Conservation (phyloP, 2,797 vertebrate genomes). For the Eidolon dupreanum region DNA sequence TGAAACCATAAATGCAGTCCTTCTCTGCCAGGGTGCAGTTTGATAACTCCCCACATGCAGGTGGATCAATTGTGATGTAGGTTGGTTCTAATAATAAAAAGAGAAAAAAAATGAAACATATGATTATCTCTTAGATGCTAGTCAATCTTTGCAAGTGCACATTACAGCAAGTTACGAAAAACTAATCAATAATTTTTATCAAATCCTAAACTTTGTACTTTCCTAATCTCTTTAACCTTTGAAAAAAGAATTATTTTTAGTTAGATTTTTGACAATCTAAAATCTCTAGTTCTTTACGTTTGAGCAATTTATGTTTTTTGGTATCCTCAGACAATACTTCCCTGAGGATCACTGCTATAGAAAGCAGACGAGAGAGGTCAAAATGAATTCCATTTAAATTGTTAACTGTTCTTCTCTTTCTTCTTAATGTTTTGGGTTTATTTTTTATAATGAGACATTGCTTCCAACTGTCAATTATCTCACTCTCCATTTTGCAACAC, state of each 20-base stretch:
- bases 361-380: neutral
- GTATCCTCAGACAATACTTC: neutral
- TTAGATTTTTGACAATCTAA: neutral
- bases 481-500: neutral
- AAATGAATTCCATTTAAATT: neutral
- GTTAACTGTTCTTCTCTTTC: neutral
- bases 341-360: neutral
- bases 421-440: neutral
- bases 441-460: neutral
- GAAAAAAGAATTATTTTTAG: conserved; percentile 13
- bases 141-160: conserved; percentile 47
- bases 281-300: neutral
- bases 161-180: conserved; percentile 10
- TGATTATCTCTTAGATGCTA: conserved; percentile 41
- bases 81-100: conserved; percentile 88
- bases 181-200: conserved; percentile 2
- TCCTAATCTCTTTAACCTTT: neutral
- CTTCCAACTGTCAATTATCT: neutral
- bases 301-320: neutral
- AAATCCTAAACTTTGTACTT: conserved; percentile 6
- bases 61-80: conserved; percentile 93
- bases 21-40: conserved; percentile 91
- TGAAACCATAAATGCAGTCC: conserved; percentile 90
- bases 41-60: conserved; percentile 87
- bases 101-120: conserved; percentile 54